Conservation (phyloP, 2,797 vertebrate genomes). For the Bovichtus variegatus region DNA sequence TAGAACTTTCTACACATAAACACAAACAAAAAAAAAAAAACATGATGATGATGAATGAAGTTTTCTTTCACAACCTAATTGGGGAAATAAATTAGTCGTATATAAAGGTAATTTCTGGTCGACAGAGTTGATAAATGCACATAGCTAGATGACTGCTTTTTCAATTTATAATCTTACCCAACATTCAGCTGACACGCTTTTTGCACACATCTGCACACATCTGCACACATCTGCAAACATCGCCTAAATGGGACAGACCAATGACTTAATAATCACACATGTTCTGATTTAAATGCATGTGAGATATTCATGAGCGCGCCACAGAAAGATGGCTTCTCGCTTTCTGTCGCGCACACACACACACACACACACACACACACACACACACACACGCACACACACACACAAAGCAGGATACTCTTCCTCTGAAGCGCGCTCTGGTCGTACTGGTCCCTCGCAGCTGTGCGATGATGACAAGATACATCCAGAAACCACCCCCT, state of each 20-base stretch:
- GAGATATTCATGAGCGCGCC: slow-evolving; percentile 46
- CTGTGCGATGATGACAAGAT: slow-evolving; percentile 43
- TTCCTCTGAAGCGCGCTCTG: neutral
- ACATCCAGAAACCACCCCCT: slow-evolving; percentile 13
- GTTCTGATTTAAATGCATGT: slow-evolving; percentile 26
- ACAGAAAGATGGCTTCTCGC: slow-evolving; percentile 9
- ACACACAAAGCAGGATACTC: neutral
- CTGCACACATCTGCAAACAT: slow-evolving; percentile 21
- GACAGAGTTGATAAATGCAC: neutral
- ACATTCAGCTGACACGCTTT: neutral
- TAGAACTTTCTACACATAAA: neutral
- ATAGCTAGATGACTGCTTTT: neutral
- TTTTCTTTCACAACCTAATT: neutral
- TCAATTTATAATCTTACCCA: slow-evolving; percentile 5
- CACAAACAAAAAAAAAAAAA: neutral
- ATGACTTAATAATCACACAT: slow-evolving; percentile 49
- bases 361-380: neutral
- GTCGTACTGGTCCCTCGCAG: slow-evolving; percentile 25
- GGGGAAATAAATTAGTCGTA: neutral
- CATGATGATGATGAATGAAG: too few relatives aligned
- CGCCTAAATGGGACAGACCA: slow-evolving; percentile 21
- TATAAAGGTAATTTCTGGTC: neutral
- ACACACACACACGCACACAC: neutral
- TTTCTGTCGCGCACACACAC: neutral
- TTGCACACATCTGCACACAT: slow-evolving; percentile 20